These are phyloP conservation scores for Peromyscus aztecus DNA, from an alignment of 2,797 vertebrate genomes.

Conservation along the genomic window DNA sequence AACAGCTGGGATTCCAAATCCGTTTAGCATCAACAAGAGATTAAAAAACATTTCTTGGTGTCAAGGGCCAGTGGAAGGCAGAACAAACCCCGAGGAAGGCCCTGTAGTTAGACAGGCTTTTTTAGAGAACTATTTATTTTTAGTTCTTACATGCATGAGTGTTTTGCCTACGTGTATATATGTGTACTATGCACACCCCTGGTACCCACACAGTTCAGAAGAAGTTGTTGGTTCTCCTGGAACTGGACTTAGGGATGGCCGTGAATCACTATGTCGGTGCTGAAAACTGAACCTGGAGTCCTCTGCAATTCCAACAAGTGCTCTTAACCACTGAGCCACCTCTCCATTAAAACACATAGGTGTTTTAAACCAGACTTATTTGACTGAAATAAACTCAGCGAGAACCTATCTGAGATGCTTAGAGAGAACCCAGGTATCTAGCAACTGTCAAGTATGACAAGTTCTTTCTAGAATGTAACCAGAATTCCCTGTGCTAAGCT, in stretches of 20 bases:
- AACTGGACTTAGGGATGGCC: neutral
- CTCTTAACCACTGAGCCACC: neutral
- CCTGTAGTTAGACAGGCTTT: neutral
- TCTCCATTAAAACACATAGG: neutral
- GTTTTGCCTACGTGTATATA: neutral
- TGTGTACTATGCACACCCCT: neutral
- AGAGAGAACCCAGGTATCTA: constrained; percentile 30
- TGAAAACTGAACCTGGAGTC: neutral
- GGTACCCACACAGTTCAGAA: neutral
- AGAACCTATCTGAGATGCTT: neutral
- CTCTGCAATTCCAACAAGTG: neutral
- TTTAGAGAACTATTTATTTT: neutral
- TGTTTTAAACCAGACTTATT: constrained; percentile 28
- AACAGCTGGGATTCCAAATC: neutral
- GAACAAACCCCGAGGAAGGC: neutral
- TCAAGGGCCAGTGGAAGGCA: neutral
- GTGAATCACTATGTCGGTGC: neutral
- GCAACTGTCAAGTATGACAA: neutral
- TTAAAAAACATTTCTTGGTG: constrained; percentile 15
- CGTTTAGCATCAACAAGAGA: neutral
- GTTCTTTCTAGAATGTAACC: constrained; percentile 4
- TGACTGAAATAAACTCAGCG: constrained; percentile 27
- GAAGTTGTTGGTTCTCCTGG: neutral
- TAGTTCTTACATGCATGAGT: neutral
- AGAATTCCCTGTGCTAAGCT: constrained; percentile 6